Percentiles rank a stretch among this genome's conserved stretches.
Evolutionary conservation across 2,113 vertebrate species (phyloP).

Genomic region (human): GRCh38 chr2:121429001-121429500

Average conservation of each 20-base stretch:
- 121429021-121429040: neutral
- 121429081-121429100: neutral
- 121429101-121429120: neutral
- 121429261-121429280: neutral
- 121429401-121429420: neutral
- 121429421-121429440: neutral
- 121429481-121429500: neutral
- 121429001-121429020: too few relatives aligned
- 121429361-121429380: neutral
- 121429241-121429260: neutral
- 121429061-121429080: neutral
- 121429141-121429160: neutral
- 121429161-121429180: neutral
- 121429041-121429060: too few relatives aligned
- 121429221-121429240: neutral
- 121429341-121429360: too few relatives aligned
- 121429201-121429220: neutral
- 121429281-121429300: neutral
- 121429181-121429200: neutral
- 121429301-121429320: neutral
- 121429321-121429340: neutral
- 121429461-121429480: neutral
- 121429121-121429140: neutral
- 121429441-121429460: neutral
- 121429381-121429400: neutral